Conservation (phyloP, 1,140 invertebrate genomes). For the Mesaphorura yosii region DNA sequence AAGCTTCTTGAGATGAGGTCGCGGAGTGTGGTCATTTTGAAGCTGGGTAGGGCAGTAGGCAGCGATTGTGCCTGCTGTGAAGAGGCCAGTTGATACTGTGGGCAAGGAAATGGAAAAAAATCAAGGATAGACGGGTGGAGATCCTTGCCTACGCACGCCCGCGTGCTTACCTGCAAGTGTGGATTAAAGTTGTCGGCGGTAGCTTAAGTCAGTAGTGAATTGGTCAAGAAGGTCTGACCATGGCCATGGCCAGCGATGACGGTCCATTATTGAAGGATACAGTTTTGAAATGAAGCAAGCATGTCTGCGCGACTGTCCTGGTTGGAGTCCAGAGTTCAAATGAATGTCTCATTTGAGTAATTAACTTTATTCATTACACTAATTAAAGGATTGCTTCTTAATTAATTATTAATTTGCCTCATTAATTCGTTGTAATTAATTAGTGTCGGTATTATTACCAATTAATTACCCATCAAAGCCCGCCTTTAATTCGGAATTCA, state of each 20-base stretch:
- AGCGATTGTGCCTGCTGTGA: conserved; percentile 54
- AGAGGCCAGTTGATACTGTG: conserved; percentile 34
- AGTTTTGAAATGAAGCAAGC: conserved; percentile 56
- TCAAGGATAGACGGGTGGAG: background rate
- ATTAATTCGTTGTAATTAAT: no score
- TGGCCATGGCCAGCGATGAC: conserved; percentile 37
- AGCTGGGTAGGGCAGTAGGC: conserved; percentile 54
- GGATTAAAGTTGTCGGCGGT: conserved; percentile 14
- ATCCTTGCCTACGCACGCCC: no score
- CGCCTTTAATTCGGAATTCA: no score
- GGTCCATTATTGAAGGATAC: conserved; percentile 12
- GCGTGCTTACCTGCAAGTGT: conserved; percentile 15
- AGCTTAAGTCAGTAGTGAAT: no score
- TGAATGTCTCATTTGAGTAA: no score
- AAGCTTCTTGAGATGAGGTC: conserved; percentile 47
- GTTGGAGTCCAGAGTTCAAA: conserved; percentile 54
- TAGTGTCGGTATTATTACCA: no score
- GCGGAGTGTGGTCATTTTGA: conserved; percentile 43
- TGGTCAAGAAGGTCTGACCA: no score
- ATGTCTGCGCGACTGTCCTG: conserved; percentile 47
- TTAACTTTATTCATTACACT: no score
- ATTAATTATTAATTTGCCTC: no score
- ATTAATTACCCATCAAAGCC: conserved; percentile 33
- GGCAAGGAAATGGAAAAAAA: background rate
- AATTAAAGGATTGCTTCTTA: no score